Evolutionary conservation across 2,113 vertebrate genomes (phyloP), one percentile per base, ranked within the genome.

Genomic region (Dipodomys spectabilis): DNA sequence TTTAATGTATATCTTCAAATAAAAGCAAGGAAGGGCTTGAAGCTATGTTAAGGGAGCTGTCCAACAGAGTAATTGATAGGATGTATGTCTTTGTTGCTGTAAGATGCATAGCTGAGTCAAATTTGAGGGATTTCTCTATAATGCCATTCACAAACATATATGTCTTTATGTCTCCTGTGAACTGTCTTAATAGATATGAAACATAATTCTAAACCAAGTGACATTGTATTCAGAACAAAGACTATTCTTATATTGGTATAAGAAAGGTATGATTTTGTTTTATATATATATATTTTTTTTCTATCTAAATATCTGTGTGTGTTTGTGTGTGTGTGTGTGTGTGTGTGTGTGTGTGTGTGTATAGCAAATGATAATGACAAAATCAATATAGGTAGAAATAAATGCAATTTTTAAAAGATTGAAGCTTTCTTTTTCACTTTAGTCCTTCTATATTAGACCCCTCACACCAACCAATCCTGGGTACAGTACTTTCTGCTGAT

Each of bases 61-160:
- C 95, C 96, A 95, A 94, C 79, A 86, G 67, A 68, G 45, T 93
- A 75, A 93, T 93, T 18, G 4, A 78, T 90, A 93, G 74, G 32
- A 72, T 72, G 18, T 92, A 25, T 78, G 89, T 86, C 86, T 95
- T 90, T 92, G 90, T 94, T 45, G 28, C 39, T 68, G 9, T 87
- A 85, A 94, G 95, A 89, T 84, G 32, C 30, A 62, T 44, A 74
- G 65, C 44, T 95, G 32, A 57, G 45, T 82, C 6, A 15, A 92
- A 92, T 75, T 92, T 77, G 68, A 91, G n/a, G 62, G 18, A 13
- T 85, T 93, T 72, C 53, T 71, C 28, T 65, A 1, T 85, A 93
- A 93, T 83, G 94, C 68, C 45, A 94, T 88, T 88, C 53, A 77
- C 30, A 92, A 90, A 86, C 39, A 93, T 90, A 7, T 84, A 86